phyloP scores from a whole-genome alignment of 1,140 invertebrate genomes.

The Sitobion miscanthi region DNA sequence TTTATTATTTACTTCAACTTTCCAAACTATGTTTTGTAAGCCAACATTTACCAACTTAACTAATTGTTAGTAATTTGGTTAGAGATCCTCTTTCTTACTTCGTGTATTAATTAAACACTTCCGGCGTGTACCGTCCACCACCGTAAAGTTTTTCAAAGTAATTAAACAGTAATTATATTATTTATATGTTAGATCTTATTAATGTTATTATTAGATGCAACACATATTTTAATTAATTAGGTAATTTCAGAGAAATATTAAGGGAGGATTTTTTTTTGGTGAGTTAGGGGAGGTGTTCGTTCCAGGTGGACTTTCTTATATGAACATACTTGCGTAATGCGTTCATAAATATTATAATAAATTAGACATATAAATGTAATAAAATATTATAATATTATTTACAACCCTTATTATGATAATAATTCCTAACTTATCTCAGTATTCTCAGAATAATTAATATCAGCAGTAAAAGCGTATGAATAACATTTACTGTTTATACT shows the following conservation, averaged over 20 bases:
- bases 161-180: background rate
- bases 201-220: background rate
- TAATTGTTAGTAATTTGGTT: background rate
- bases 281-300: no score
- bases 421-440: background rate
- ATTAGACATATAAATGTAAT: background rate
- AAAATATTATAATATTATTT: background rate
- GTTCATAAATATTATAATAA: background rate
- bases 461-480: background rate
- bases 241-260: background rate
- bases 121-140: background rate
- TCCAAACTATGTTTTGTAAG: background rate
- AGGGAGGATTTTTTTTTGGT: background rate
- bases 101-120: background rate
- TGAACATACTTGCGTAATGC: no score
- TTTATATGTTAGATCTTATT: background rate
- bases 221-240: background rate
- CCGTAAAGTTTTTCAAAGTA: background rate
- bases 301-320: background rate
- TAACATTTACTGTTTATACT: background rate
- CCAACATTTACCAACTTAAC: background rate
- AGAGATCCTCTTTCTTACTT: background rate
- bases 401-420: background rate
- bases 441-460: background rate
- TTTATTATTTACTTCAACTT: conserved; percentile 1